These are phyloP conservation scores for Lasius fuliginosus DNA, from an alignment of 2,888 invertebrate species.

Conservation along the genomic window DNA sequence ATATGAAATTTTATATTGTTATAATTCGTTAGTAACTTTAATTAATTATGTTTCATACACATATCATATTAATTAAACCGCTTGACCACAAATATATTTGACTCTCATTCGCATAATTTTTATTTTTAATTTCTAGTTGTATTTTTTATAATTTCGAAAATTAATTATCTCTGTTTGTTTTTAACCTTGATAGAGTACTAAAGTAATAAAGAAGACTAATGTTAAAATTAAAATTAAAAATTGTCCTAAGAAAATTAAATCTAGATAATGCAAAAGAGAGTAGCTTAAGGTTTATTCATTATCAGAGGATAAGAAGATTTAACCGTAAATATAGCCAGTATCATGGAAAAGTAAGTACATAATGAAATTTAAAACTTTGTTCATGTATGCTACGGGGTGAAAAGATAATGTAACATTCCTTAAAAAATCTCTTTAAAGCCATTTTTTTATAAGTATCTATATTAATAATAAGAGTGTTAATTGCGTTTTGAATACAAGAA, in stretches of 20 bases:
- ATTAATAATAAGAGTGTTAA: background rate
- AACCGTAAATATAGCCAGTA: background rate
- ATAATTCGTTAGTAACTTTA: background rate
- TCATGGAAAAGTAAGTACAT: background rate
- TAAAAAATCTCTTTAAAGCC: background rate
- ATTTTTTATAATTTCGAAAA: background rate
- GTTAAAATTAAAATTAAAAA: background rate
- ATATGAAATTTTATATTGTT: background rate
- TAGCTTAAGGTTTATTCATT: background rate
- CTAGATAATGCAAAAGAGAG: background rate
- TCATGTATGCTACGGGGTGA: background rate
- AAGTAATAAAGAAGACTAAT: background rate
- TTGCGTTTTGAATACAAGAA: background rate
- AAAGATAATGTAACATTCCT: background rate
- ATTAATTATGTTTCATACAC: background rate
- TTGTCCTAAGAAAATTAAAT: background rate
- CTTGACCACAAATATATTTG: background rate
- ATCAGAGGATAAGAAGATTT: background rate
- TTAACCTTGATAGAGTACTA: background rate
- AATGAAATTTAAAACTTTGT: background rate
- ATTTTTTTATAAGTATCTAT: background rate
- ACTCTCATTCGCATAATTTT: background rate
- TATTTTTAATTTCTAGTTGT: background rate
- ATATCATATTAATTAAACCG: background rate
- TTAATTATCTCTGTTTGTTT: background rate